phyloP scores from a whole-genome alignment of 2,888 invertebrate species.

The Synanthedon vespiformis region DNA sequence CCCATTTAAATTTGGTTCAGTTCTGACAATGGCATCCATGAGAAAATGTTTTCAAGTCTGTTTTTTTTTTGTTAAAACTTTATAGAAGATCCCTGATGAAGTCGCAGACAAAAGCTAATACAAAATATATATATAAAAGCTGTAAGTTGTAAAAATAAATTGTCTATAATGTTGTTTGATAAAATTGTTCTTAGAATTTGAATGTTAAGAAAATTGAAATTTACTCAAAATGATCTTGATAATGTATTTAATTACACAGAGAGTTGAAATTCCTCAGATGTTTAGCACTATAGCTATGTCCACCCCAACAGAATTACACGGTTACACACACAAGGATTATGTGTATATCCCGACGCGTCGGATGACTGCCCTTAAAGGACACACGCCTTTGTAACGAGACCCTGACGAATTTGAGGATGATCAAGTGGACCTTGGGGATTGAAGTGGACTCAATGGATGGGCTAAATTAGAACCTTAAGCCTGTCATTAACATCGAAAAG shows the following conservation, averaged over 20 bases:
- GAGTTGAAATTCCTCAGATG: neutral
- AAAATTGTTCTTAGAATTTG: too few relatives aligned
- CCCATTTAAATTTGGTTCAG: too few relatives aligned
- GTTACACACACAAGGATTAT: neutral
- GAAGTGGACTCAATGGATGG: constrained; percentile 23
- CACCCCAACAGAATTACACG: neutral
- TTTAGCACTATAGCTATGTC: neutral
- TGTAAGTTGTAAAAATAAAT: too few relatives aligned
- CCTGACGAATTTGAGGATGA: constrained; percentile 44
- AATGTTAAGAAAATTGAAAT: too few relatives aligned
- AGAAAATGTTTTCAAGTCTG: too few relatives aligned
- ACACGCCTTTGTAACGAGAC: constrained; percentile 44
- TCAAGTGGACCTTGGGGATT: constrained; percentile 46
- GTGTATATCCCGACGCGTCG: constrained; percentile 15
- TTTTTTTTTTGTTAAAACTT: too few relatives aligned
- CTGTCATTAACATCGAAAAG: constrained; percentile 1
- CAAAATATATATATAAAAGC: too few relatives aligned
- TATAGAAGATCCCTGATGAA: too few relatives aligned
- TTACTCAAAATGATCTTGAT: too few relatives aligned
- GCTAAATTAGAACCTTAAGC: constrained; percentile 30
- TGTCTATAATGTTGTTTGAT: too few relatives aligned
- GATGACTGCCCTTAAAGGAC: constrained; percentile 25
- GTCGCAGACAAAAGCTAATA: too few relatives aligned
- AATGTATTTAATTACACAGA: neutral
- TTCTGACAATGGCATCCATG: too few relatives aligned